Evolutionary conservation across 2,113 vertebrate genomes (phyloP).

Genomic region (Motacilla tschutschensis): DNA sequence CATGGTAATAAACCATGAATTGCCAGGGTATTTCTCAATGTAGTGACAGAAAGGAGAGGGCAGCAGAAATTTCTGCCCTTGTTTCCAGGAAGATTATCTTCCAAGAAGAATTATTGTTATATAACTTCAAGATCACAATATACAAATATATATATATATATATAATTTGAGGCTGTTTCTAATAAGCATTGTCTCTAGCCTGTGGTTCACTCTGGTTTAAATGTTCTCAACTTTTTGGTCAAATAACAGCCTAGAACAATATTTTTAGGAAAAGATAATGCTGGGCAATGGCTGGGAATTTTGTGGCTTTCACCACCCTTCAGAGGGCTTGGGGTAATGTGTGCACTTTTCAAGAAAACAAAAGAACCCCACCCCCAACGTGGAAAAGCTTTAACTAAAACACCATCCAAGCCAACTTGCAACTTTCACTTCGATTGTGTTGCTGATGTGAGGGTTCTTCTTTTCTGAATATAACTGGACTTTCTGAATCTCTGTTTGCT

Average conservation of each 20-base stretch:
- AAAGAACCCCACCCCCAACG: background rate
- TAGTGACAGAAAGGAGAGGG: background rate
- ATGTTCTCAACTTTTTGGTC: background rate
- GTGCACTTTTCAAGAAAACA: background rate
- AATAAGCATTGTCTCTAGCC: background rate
- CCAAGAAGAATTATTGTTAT: background rate
- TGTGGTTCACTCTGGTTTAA: constrained; percentile 26
- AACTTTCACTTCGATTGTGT: background rate
- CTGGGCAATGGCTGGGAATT: background rate
- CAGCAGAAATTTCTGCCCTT: background rate
- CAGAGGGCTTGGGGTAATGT: background rate
- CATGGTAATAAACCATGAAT: background rate
- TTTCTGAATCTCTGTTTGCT: background rate
- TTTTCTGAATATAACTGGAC: background rate
- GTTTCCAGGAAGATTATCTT: background rate
- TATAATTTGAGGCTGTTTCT: constrained; percentile 21
- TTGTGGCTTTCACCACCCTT: background rate
- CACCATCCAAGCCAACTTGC: background rate
- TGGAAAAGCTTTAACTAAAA: background rate
- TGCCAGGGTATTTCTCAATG: background rate
- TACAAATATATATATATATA: background rate
- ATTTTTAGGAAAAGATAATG: constrained; percentile 19
- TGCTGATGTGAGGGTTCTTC: background rate
- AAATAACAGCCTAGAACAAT: background rate
- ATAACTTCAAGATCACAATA: background rate